Conservation (phyloP, 2,113 vertebrate species). For the Pangasianodon gigas region DNA sequence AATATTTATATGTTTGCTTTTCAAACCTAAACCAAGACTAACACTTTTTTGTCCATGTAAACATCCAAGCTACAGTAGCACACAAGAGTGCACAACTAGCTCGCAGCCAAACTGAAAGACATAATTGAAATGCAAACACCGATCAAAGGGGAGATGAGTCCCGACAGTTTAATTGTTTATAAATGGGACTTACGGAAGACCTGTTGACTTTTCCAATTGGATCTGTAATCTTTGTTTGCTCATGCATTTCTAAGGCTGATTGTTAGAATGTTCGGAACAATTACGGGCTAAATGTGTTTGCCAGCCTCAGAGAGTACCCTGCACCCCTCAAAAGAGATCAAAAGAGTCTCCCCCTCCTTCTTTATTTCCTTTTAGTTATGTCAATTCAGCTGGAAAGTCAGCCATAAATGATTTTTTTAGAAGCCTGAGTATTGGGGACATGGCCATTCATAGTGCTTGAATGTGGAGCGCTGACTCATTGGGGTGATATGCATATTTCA, state of each 20-base stretch:
- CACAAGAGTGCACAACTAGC: conserved; percentile 42
- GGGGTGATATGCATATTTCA: conserved; percentile 66
- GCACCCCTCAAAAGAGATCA: conserved; percentile 73
- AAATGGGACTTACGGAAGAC: conserved; percentile 67
- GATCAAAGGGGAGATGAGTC: conserved; percentile 67
- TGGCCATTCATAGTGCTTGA: conserved; percentile 56
- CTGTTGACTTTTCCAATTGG: conserved; percentile 77
- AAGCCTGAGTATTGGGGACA: conserved; percentile 63
- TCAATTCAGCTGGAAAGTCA: conserved; percentile 76
- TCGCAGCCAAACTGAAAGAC: conserved; percentile 53
- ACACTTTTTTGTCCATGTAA: conserved; percentile 5
- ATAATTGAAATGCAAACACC: conserved; percentile 72
- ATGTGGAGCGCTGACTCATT: conserved; percentile 58
- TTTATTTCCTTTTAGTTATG: conserved; percentile 72
- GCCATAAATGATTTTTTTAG: conserved; percentile 71
- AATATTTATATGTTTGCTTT: neutral
- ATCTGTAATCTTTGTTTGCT: conserved; percentile 79
- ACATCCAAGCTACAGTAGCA: conserved; percentile 41
- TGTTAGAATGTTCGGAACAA: conserved; percentile 75
- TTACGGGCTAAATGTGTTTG: conserved; percentile 78
- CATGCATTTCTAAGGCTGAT: conserved; percentile 74
- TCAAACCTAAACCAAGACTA: neutral
- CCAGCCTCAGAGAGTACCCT: conserved; percentile 66
- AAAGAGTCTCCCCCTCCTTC: conserved; percentile 66
- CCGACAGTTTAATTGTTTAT: conserved; percentile 71